A percentile compares a stretch with the other conserved stretches of the same genome.
Conservation (phyloP, 1,140 invertebrate genomes). For the Drosophila miranda region DNA sequence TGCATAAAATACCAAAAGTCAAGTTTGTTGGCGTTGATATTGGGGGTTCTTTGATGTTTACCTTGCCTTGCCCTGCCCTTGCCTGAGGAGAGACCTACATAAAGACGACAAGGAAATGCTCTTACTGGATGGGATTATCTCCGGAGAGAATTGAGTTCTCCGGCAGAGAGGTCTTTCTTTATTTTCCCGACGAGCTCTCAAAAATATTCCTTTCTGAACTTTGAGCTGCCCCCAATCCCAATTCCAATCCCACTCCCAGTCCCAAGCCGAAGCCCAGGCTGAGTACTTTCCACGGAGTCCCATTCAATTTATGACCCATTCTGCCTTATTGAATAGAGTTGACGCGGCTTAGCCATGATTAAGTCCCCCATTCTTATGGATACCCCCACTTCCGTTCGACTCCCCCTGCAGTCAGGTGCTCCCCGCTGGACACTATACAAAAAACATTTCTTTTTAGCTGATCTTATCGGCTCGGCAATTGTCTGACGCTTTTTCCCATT, state of each 20-base stretch:
- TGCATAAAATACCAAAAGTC: conserved; percentile 77
- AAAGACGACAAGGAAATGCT: conserved; percentile 21
- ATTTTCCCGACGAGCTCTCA: background rate
- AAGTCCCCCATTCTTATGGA: conserved; percentile 17
- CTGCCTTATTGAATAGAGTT: conserved; percentile 61
- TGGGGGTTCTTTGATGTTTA: conserved; percentile 58
- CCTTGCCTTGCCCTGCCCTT: conserved; percentile 6
- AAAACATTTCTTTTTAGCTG: conserved; percentile 61
- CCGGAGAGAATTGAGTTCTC: no score
- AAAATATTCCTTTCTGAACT: background rate
- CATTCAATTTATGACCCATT: conserved; percentile 43
- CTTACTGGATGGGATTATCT: conserved; percentile 3
- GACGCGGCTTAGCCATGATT: conserved; percentile 57
- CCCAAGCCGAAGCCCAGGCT: no score
- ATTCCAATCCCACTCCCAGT: no score
- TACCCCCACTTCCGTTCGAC: conserved; percentile 8
- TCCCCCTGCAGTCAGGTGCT: conserved; percentile 16
- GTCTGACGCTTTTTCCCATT: conserved; percentile 66
- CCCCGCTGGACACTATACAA: conserved; percentile 41
- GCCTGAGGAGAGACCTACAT: conserved; percentile 1
- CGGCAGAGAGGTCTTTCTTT: no score
- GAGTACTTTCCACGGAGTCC: no score
- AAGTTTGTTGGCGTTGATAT: conserved; percentile 62
- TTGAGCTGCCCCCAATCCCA: background rate
- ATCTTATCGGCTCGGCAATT: conserved; percentile 73